phyloP scores from a whole-genome alignment of 2,113 vertebrate species.

The Periophthalmodon schlosseri region DNA sequence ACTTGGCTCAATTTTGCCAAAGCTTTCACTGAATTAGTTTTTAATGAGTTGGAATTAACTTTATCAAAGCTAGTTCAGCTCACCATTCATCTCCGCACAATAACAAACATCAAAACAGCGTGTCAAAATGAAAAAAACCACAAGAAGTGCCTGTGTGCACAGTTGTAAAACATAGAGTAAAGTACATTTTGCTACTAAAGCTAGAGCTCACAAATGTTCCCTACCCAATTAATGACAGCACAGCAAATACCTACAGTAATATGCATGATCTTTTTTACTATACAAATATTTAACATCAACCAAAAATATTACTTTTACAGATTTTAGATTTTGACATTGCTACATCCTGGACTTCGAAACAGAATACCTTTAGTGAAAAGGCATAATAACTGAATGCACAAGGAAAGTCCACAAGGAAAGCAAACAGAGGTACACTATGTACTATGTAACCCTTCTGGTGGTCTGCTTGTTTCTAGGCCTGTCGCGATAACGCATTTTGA shows the following conservation, averaged over 20 bases:
- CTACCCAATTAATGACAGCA: background rate
- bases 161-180: background rate
- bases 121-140: constrained; percentile 8
- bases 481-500: too few relatives aligned
- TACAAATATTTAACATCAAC: background rate
- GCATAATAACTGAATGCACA: too few relatives aligned
- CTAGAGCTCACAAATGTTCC: background rate
- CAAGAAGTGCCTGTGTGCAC: background rate
- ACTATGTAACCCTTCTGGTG: too few relatives aligned
- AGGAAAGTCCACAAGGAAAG: too few relatives aligned
- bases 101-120: background rate
- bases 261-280: background rate
- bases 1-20: background rate
- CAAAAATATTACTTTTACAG: background rate
- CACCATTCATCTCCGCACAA: background rate
- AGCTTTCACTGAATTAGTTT: background rate
- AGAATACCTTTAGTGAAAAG: too few relatives aligned
- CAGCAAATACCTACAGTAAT: background rate
- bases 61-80: constrained; percentile 5
- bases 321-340: background rate
- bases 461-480: too few relatives aligned
- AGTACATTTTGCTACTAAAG: background rate
- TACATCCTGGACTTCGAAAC: background rate
- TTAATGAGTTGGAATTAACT: constrained; percentile 1
- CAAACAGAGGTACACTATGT: too few relatives aligned